Evolutionary conservation across 1,140 invertebrate species (phyloP).

Genomic region (Tribolium castaneum): DNA sequence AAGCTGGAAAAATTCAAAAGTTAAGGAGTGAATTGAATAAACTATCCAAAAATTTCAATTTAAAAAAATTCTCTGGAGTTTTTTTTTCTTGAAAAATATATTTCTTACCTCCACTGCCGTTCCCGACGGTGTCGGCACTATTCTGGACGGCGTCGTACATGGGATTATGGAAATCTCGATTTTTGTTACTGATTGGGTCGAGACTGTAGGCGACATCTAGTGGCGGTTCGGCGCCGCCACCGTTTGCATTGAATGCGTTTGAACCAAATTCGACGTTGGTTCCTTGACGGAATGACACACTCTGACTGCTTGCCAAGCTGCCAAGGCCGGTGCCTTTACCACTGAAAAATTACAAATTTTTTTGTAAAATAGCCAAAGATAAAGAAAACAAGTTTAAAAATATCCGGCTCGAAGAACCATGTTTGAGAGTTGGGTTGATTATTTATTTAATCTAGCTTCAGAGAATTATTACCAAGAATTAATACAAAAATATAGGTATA

Average conservation of each 20-base stretch:
- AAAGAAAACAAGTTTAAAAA: too few species aligned
- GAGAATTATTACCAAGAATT: too few species aligned
- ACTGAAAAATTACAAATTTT: conserved; percentile 67
- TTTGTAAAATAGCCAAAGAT: too few species aligned
- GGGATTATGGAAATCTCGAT: conserved; percentile 93
- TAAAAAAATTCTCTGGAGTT: too few species aligned
- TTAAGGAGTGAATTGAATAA: too few species aligned
- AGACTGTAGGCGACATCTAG: conserved; percentile 83
- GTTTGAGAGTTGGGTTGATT: too few species aligned
- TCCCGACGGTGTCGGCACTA: conserved; percentile 68
- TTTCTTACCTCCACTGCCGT: conserved; percentile 66
- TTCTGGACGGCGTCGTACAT: conserved; percentile 91
- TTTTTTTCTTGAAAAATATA: too few species aligned
- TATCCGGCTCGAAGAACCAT: too few species aligned
- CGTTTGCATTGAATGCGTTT: conserved; percentile 69
- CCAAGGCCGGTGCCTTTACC: conserved; percentile 81
- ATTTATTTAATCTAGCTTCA: too few species aligned
- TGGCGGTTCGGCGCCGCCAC: conserved; percentile 60
- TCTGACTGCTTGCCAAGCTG: conserved; percentile 85
- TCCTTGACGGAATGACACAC: conserved; percentile 95
- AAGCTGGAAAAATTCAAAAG: conserved; percentile 64
- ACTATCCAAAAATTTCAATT: too few species aligned
- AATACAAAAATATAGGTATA: too few species aligned
- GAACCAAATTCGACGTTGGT: conserved; percentile 92
- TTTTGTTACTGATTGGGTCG: conserved; percentile 77